Evolutionary conservation across 2,113 vertebrate genomes (phyloP).

Genomic region (Notothenia rossii): DNA sequence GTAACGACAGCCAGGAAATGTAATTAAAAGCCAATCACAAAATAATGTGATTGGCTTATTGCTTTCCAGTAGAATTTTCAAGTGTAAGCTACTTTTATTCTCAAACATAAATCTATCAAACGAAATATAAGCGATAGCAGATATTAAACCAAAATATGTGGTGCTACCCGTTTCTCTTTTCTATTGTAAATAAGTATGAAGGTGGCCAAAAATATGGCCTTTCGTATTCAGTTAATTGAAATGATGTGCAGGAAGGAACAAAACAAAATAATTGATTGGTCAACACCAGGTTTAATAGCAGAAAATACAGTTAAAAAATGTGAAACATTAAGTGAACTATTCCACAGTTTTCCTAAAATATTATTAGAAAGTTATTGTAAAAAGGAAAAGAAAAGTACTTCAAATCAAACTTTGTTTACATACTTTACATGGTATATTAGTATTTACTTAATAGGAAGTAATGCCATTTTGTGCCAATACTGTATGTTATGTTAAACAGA

Average conservation of each 20-base stretch:
- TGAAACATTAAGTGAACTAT: neutral
- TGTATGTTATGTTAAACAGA: neutral
- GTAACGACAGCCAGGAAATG: too few relatives aligned
- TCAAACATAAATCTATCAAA: too few relatives aligned
- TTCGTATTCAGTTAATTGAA: neutral
- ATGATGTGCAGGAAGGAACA: constrained; percentile 23
- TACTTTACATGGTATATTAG: neutral
- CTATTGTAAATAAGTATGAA: neutral
- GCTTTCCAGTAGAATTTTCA: too few relatives aligned
- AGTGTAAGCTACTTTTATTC: too few relatives aligned
- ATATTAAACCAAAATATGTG: neutral
- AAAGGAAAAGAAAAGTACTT: neutral
- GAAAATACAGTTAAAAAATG: constrained; percentile 3
- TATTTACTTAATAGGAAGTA: neutral
- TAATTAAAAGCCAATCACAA: too few relatives aligned
- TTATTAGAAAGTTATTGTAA: neutral
- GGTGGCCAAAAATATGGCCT: neutral
- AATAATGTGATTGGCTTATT: too few relatives aligned
- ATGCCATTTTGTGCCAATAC: neutral
- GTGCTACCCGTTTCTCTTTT: neutral
- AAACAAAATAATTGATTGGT: constrained; percentile 67
- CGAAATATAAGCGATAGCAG: too few relatives aligned
- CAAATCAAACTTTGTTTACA: neutral
- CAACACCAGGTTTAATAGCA: constrained; percentile 50
- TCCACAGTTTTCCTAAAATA: neutral